phyloP scores from a whole-genome alignment of 2,888 invertebrate genomes.

The Phymatocera aterrima region DNA sequence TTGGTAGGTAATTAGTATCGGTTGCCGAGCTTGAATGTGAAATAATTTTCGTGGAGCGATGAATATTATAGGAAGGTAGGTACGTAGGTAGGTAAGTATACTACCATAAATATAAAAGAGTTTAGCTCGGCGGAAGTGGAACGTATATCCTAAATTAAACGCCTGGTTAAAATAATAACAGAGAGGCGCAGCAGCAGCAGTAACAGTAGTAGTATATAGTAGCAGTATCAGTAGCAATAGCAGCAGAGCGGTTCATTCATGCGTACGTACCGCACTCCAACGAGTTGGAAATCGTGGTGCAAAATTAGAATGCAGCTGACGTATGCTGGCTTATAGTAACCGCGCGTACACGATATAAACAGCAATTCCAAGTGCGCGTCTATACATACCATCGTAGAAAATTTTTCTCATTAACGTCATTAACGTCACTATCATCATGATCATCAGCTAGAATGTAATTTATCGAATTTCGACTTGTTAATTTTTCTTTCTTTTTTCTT shows the following conservation, averaged over 20 bases:
- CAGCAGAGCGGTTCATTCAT: conserved; percentile 44
- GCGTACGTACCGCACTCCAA: conserved; percentile 2
- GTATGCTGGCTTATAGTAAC: conserved; percentile 21
- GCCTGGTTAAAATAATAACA: conserved; percentile 42
- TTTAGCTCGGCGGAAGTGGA: conserved; percentile 26
- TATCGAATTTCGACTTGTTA: no score
- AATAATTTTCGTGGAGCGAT: conserved; percentile 27
- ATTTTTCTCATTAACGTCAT: no score
- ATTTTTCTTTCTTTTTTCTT: no score
- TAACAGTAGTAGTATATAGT: no score
- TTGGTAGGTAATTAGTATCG: not conserved
- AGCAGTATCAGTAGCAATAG: no score
- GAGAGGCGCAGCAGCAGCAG: conserved; percentile 33
- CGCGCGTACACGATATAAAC: not conserved
- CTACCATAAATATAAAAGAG: conserved; percentile 10
- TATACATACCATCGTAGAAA: not conserved
- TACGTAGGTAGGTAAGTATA: not conserved
- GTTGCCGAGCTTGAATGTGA: conserved; percentile 24
- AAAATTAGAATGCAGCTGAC: conserved; percentile 44
- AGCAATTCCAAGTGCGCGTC: no score
- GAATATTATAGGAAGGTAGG: no score
- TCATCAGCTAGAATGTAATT: no score
- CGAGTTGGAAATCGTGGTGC: conserved; percentile 34
- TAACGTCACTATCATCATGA: no score
- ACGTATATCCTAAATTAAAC: conserved; percentile 39